phyloP scores from a whole-genome alignment of 2,797 vertebrate species.

The Spondyliosoma cantharus region DNA sequence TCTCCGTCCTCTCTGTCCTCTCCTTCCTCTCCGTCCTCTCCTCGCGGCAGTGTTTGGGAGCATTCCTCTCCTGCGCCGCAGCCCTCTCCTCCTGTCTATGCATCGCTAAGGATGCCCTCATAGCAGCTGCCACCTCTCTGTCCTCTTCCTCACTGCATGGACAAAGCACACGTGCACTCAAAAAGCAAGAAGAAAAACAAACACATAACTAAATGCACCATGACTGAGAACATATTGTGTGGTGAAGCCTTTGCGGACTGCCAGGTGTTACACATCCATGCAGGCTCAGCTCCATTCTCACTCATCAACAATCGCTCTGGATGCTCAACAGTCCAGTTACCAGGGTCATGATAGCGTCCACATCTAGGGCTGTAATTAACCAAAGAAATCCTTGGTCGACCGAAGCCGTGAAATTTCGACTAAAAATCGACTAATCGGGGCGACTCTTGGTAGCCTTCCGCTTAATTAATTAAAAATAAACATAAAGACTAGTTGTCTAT shows the following conservation, averaged over 20 bases:
- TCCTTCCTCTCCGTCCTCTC: conserved; percentile 64
- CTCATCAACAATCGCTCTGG: neutral
- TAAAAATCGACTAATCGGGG: too few species aligned
- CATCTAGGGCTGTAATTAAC: too few species aligned
- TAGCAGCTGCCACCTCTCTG: conserved; percentile 90
- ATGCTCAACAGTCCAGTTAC: neutral
- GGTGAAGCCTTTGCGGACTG: neutral
- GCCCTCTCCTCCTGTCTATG: conserved; percentile 88
- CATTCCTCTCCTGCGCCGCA: conserved; percentile 83
- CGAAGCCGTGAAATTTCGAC: too few species aligned
- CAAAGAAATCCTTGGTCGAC: too few species aligned
- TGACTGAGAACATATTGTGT: neutral
- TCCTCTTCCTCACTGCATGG: conserved; percentile 93
- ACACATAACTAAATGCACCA: neutral
- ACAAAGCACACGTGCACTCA: conserved; percentile 5
- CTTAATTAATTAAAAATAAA: too few species aligned
- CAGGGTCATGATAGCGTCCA: neutral
- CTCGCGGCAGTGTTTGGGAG: conserved; percentile 85
- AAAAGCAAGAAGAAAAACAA: neutral
- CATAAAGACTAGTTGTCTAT: too few species aligned
- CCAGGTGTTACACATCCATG: neutral
- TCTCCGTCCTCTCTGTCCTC: too few species aligned
- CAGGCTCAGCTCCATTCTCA: neutral
- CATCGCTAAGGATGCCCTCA: conserved; percentile 89
- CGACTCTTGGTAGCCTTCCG: too few species aligned